Percentiles rank a stretch among this genome's conserved stretches.
phyloP scores from a whole-genome alignment of 2,888 invertebrate species.

The Latrodectus hesperus region DNA sequence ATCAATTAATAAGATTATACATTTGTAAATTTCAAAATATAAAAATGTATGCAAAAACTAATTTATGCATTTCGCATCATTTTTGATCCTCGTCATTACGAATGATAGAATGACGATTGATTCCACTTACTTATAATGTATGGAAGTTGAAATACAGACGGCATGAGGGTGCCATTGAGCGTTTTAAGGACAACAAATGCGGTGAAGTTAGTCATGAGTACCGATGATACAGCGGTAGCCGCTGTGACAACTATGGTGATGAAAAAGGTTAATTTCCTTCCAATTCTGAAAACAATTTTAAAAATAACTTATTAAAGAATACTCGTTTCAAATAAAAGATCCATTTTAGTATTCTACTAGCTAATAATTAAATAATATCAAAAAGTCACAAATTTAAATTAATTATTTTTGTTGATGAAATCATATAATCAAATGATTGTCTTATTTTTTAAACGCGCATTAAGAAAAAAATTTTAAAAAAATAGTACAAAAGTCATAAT shows the following conservation, averaged over 20 bases:
- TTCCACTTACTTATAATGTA: conserved; percentile 59
- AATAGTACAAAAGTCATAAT: background rate
- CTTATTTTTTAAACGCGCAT: too few species aligned
- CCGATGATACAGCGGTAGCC: conserved; percentile 28
- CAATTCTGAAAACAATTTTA: conserved; percentile 43
- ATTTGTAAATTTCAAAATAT: too few species aligned
- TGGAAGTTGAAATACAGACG: conserved; percentile 62
- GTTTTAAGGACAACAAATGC: conserved; percentile 52
- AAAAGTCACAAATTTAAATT: too few species aligned
- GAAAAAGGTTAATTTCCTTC: conserved; percentile 46
- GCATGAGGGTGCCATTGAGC: conserved; percentile 51
- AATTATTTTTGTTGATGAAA: too few species aligned
- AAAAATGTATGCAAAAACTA: too few species aligned
- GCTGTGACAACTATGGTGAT: conserved; percentile 41
- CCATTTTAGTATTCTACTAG: too few species aligned
- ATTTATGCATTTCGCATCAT: too few species aligned
- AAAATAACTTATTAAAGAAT: too few species aligned
- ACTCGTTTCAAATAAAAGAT: too few species aligned
- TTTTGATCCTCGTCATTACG: background rate
- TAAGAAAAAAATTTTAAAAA: background rate
- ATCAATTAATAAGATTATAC: too few species aligned
- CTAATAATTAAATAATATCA: too few species aligned
- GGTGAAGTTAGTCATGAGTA: conserved; percentile 44
- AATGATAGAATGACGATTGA: background rate
- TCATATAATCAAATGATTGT: too few species aligned